Evolutionary conservation across 2,113 vertebrate genomes (phyloP).

Genomic region (Phalacrocorax aristotelis): DNA sequence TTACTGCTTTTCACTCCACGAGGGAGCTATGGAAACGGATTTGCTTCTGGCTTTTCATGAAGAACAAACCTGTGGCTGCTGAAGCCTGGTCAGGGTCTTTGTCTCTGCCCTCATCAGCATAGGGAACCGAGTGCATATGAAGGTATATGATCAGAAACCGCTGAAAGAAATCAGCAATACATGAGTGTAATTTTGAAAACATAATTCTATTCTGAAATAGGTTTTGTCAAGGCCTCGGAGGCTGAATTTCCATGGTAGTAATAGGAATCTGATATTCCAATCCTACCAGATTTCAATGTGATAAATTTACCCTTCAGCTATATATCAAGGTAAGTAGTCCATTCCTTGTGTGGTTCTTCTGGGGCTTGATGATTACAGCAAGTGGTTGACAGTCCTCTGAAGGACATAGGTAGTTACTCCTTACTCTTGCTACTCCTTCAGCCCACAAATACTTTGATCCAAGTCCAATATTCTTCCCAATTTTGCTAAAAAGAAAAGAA

Average conservation of each 20-base stretch:
- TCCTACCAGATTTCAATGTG: neutral
- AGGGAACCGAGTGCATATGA: neutral
- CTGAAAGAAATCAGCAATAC: neutral
- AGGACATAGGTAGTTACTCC: neutral
- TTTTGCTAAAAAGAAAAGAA: neutral
- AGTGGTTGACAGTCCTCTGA: neutral
- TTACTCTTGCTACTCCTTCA: neutral
- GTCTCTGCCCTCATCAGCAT: neutral
- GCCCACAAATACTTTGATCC: neutral
- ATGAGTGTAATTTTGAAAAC: neutral
- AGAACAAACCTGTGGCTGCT: neutral
- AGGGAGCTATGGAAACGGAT: neutral
- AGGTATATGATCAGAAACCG: neutral
- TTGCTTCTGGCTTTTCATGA: neutral
- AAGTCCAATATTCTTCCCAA: neutral
- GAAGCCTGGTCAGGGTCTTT: neutral
- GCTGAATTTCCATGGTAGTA: neutral
- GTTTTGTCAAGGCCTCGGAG: neutral
- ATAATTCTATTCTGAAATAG: neutral
- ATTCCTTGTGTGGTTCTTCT: neutral
- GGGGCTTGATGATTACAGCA: neutral
- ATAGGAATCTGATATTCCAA: neutral
- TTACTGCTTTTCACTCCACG: neutral
- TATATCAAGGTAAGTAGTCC: neutral
- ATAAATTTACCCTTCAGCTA: neutral